A percentile compares a stretch with the other conserved stretches of the same genome.
Evolutionary conservation across 1,140 invertebrate species (phyloP).

Genomic region (Drosophila chauvacae): DNA sequence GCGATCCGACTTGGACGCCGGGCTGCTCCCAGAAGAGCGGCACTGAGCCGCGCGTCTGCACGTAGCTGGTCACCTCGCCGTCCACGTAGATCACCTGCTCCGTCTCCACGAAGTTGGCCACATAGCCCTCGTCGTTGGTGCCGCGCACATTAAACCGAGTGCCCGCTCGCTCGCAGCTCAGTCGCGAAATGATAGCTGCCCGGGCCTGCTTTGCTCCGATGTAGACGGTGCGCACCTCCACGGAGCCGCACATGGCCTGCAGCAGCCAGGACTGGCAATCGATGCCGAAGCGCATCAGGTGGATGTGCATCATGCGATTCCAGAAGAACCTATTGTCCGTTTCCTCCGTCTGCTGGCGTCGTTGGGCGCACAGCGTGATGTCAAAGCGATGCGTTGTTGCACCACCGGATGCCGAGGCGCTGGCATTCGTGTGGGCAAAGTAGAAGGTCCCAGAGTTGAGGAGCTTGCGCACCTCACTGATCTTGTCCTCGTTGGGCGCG

Average conservation of each 20-base stretch:
- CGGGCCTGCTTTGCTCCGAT: conserved; percentile 96
- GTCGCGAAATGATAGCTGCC: conserved; percentile 96
- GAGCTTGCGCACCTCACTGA: conserved; percentile 93
- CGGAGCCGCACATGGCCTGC: conserved; percentile 97
- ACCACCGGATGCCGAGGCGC: conserved; percentile 78
- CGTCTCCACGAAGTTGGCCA: conserved; percentile 99
- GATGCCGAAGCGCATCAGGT: conserved; percentile 95
- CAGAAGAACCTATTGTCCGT: conserved; percentile 99
- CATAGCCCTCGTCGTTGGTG: conserved; percentile 99
- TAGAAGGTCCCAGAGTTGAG: conserved; percentile 98
- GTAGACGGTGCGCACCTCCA: conserved; percentile 98
- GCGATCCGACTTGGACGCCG: conserved; percentile 99
- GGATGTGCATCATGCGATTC: conserved; percentile 97
- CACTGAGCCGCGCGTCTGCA: conserved; percentile 97
- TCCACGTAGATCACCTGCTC: conserved; percentile 98
- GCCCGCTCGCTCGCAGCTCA: conserved; percentile 98
- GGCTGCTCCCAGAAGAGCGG: conserved; percentile 99
- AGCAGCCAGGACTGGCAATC: conserved; percentile 95
- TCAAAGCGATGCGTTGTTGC: conserved; percentile 87
- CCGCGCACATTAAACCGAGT: conserved; percentile 99
- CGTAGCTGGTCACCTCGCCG: conserved; percentile 92
- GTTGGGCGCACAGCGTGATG: conserved; percentile 96
- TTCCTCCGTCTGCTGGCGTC: conserved; percentile 89
- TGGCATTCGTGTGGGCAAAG: conserved; percentile 90
- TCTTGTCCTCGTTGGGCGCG: conserved; percentile 90